Percentiles rank a stretch among this genome's conserved stretches.
These are phyloP conservation scores for Nemurella pictetii DNA, from an alignment of 2,888 invertebrate genomes.

Conservation along the genomic window DNA sequence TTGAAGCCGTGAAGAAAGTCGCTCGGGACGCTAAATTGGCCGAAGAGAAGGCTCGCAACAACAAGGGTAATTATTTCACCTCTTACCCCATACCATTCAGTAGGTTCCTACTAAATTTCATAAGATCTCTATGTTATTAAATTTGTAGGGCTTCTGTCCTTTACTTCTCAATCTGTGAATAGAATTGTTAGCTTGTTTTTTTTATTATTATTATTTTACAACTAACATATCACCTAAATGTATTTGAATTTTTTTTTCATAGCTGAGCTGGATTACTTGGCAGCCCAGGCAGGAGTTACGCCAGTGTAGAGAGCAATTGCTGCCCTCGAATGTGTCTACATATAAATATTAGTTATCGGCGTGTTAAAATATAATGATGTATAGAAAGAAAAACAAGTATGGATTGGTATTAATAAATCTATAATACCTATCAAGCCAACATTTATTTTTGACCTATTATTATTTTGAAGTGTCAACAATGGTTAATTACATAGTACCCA, in stretches of 20 bases:
- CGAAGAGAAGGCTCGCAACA: slow-evolving; percentile 45
- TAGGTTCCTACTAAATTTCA: not conserved
- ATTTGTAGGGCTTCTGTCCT: not conserved
- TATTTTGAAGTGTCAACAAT: too few species aligned
- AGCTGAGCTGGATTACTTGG: slow-evolving; percentile 29
- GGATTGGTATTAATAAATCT: not conserved
- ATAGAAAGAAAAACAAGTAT: slow-evolving; percentile 7
- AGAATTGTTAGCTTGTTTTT: too few species aligned
- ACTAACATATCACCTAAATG: not conserved
- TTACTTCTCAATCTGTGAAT: too few species aligned
- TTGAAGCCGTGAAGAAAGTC: slow-evolving; percentile 46
- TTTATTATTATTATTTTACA: not conserved
- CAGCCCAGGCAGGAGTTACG: slow-evolving; percentile 17
- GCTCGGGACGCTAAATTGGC: slow-evolving; percentile 48
- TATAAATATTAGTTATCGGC: not conserved
- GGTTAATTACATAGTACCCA: too few species aligned
- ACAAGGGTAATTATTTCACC: slow-evolving; percentile 47
- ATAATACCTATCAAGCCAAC: too few species aligned
- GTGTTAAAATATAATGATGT: slow-evolving; percentile 10
- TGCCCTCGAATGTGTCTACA: not conserved
- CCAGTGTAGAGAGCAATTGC: not conserved
- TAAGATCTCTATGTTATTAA: not conserved
- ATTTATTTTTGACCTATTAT: too few species aligned
- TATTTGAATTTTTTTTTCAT: slow-evolving; percentile 4
- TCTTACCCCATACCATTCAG: not conserved